Evolutionary conservation across 2,888 invertebrate genomes (phyloP), one percentile per base, ranked within the genome.

Genomic region (Yponomeuta plumbellus): DNA sequence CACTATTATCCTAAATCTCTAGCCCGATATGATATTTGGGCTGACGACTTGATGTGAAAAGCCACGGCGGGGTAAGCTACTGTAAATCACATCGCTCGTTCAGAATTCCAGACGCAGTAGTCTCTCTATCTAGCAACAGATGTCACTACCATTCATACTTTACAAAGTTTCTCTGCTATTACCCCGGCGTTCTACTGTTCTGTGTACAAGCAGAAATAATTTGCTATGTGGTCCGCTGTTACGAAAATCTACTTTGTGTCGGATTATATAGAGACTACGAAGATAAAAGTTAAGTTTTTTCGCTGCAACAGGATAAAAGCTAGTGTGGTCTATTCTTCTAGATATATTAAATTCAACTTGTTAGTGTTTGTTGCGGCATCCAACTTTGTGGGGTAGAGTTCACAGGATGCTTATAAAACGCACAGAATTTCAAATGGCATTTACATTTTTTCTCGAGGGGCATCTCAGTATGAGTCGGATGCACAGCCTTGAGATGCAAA

Each of bases 401-500:
- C 67, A 69, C 65, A 65, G 57, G 34, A 61, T 81, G 80, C 80
- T 80, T 80, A 76, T 80, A 83, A 84, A 88, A 82, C 85, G 84
- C 85, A 85, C 85, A 85, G 87, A 88, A 87, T 87, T 88, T 86
- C 88, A 89, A 90, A 89, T 88, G 79, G 80, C 81, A 81, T 84
- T 86, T 88, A 83, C 81, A 86, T 86, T 88, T 89, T 88, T 88
- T 86, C 86, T 88, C 86, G 76, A 74, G 86, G 83, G 87, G 86
- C 84, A 84, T 84, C 81, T 78, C 80, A 73, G 85, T 86, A 88
- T 86, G 85, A 86, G 84, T 85, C 79, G 83, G 81, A 83, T 90
- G 89, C 89, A 88, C 80, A 84, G 85, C 90, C 90, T 90, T 90
- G 89, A 88, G 86, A 90, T 91, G 89, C 90, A 90, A 90, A 90